Evolutionary conservation across 2,888 invertebrate species (phyloP).

Genomic region (Biston betularia): DNA sequence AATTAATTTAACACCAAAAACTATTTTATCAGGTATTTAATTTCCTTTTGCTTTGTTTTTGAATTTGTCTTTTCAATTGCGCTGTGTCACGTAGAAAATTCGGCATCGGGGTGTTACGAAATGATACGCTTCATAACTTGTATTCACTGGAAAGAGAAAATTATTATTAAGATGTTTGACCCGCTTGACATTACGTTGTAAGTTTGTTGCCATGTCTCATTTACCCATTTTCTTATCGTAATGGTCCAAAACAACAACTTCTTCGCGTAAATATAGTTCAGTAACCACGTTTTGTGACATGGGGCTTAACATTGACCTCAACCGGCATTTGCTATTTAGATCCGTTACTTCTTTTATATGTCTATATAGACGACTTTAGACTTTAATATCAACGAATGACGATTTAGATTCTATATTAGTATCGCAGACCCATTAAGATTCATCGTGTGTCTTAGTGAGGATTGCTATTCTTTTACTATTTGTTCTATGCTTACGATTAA

Average conservation of each 20-base stretch:
- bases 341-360: constrained; percentile 5
- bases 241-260: background rate
- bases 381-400: background rate
- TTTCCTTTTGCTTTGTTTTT: too few species aligned
- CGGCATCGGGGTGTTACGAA: too few species aligned
- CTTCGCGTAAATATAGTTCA: background rate
- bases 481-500: background rate
- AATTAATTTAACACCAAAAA: too few species aligned
- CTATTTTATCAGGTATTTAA: too few species aligned
- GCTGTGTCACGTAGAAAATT: too few species aligned
- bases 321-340: constrained; percentile 1
- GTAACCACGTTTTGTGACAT: background rate
- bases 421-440: constrained; percentile 29
- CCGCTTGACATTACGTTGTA: background rate
- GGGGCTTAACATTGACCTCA: constrained; percentile 17
- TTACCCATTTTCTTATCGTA: too few species aligned
- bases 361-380: constrained; percentile 16
- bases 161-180: background rate
- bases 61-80: too few species aligned
- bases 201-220: too few species aligned
- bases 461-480: background rate
- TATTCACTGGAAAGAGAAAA: background rate
- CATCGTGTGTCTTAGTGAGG: constrained; percentile 20
- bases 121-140: background rate
- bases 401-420: background rate